Evolutionary conservation across 1,140 invertebrate species (phyloP).

Genomic region (Platyura marginata): DNA sequence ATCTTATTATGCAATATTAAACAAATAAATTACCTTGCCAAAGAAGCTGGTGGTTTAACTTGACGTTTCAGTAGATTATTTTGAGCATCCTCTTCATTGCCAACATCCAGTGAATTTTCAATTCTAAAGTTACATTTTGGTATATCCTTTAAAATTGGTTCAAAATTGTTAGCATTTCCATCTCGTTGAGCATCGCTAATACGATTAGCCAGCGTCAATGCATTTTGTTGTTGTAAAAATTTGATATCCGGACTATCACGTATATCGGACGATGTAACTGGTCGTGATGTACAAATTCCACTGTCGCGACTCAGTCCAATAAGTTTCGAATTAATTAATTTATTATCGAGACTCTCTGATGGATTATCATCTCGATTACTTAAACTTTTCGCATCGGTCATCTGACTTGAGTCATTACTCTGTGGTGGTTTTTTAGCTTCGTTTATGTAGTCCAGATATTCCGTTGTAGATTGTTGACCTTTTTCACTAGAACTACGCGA

Average conservation of each 20-base stretch:
- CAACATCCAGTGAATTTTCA: conserved; percentile 4
- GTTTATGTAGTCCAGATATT: conserved; percentile 15
- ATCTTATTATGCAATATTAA: no score
- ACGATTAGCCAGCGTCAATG: background rate
- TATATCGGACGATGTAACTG: conserved; percentile 13
- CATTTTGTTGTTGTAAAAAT: background rate
- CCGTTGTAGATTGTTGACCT: conserved; percentile 13
- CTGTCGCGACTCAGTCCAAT: conserved; percentile 15
- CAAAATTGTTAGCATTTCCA: background rate
- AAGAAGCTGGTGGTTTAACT: conserved; percentile 12
- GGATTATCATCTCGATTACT: background rate
- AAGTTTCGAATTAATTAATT: background rate
- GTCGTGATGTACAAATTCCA: conserved; percentile 17
- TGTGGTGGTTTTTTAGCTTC: background rate
- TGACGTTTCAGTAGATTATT: no score
- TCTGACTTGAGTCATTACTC: background rate
- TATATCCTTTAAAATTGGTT: conserved; percentile 6
- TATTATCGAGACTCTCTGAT: background rate
- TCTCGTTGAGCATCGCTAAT: background rate
- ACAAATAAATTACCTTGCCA: conserved; percentile 8
- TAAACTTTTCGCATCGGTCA: background rate
- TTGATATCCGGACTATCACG: conserved; percentile 4
- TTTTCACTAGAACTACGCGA: conserved; percentile 13
- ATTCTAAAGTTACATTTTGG: conserved; percentile 7
- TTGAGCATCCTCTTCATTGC: background rate